phyloP scores from a whole-genome alignment of 2,797 vertebrate genomes.

The Propithecus perrieri region DNA sequence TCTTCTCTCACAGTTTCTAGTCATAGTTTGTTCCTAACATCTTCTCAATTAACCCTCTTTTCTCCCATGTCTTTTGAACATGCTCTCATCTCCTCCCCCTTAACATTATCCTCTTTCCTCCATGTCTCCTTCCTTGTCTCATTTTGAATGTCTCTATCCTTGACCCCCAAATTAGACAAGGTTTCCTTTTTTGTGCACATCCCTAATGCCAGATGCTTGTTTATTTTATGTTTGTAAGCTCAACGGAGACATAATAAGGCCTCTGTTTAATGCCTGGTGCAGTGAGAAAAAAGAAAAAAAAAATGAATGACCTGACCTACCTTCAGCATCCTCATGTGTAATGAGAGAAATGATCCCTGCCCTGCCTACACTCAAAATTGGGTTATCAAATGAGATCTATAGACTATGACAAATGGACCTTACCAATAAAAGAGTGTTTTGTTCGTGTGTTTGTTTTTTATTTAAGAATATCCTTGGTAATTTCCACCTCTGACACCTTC shows the following conservation, averaged over 20 bases:
- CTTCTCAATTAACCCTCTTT: neutral
- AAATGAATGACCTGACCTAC: neutral
- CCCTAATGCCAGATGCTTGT: neutral
- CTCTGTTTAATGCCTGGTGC: neutral
- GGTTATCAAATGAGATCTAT: neutral
- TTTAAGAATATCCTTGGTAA: neutral
- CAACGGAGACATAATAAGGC: neutral
- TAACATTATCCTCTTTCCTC: fast-evolving
- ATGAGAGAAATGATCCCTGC: neutral
- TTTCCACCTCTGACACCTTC: neutral
- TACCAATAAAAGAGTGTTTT: neutral
- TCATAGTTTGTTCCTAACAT: neutral
- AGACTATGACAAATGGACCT: neutral
- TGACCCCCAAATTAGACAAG: neutral
- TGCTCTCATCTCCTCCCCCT: neutral
- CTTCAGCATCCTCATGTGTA: neutral
- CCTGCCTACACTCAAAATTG: neutral
- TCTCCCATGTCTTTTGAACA: neutral
- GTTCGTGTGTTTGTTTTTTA: neutral
- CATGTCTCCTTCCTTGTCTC: neutral
- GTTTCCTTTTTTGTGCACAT: neutral
- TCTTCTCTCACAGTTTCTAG: neutral
- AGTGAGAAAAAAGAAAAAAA: neutral
- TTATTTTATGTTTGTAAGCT: neutral
- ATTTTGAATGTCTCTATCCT: neutral